Evolutionary conservation across 1,140 invertebrate genomes (phyloP), one percentile per base, ranked within the genome.

Genomic region (Drosophila gunungcola): DNA sequence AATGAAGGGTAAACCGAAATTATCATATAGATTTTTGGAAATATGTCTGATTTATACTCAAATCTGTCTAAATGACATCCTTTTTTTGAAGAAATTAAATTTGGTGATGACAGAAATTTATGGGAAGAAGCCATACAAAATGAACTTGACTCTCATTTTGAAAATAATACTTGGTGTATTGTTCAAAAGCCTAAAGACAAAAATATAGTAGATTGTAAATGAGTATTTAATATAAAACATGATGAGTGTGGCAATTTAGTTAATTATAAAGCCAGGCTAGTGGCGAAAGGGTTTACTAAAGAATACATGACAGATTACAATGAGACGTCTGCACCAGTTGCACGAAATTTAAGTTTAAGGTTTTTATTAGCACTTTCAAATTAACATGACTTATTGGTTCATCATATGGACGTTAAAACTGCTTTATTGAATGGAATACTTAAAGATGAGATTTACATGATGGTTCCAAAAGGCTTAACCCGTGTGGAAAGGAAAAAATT

Each of bases 301-400:
- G 34, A 53, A 39, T 27, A 53, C 39, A 34, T 49, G 12, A 32
- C 32, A 27, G 46, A 49, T 49, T 49, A 49, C 34, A 16, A 52
- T 52, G 49, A 79, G 16, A 60, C 55, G 2, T 54, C 39, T 54
- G 29, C 52, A 38, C 52, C 52, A 12, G 52, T 54, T 21, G 52
- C 62, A 48, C 25, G 34, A 45, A 54, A 78, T 93, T 43, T 69
- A 32, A 51, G 49, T 51, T 51, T 51, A 4, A 34, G 32, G 69
- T 77, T 91, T n/a, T 81, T 90, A 41, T 72, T 93, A 38, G 85
- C 92, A 10, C 92, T 93, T 73, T 63, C 93, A 21, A 88, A 93
- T 83, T 93, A 93, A 52, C 60, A 75, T 52, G 61, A 93, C 36
- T 85, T 93, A 38, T 85, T 92, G 63, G 64, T 89, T 9, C 77